These are phyloP conservation scores for Ctenodactylus gundi DNA, from an alignment of 2,113 vertebrate species.

Conservation along the genomic window DNA sequence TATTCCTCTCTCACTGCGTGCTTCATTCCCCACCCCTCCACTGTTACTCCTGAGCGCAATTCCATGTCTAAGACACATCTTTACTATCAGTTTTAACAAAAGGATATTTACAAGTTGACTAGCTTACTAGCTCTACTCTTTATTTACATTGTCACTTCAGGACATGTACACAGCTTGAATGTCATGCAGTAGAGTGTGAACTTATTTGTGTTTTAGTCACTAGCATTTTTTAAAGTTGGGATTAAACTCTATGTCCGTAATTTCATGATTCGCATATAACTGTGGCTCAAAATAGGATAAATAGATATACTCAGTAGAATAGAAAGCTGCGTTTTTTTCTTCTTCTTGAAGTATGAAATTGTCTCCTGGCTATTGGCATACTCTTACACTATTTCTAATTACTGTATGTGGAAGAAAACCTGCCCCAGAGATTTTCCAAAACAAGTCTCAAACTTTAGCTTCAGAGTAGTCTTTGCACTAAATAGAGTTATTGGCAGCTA, in stretches of 20 bases:
- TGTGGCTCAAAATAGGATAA: conserved; percentile 57
- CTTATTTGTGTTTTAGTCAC: too few relatives aligned
- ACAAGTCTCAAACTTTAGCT: conserved; percentile 64
- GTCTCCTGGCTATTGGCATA: conserved; percentile 58
- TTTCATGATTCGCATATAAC: conserved; percentile 54
- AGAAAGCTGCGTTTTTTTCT: conserved; percentile 3
- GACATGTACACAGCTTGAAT: too few relatives aligned
- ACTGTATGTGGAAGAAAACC: conserved; percentile 58
- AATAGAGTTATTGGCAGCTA: background rate
- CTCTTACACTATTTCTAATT: conserved; percentile 68
- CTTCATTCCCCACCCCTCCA: too few relatives aligned
- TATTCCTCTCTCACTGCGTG: too few relatives aligned
- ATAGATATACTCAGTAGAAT: conserved; percentile 53
- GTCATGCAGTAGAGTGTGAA: too few relatives aligned
- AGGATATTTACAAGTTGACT: too few relatives aligned
- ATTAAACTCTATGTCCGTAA: conserved; percentile 47
- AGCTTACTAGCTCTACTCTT: too few relatives aligned
- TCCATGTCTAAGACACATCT: too few relatives aligned
- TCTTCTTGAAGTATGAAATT: conserved; percentile 76
- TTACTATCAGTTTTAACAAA: too few relatives aligned
- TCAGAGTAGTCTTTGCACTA: background rate
- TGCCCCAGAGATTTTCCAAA: conserved; percentile 65
- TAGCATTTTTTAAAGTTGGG: background rate
- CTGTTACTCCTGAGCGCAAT: too few relatives aligned
- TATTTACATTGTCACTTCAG: too few relatives aligned